A percentile compares a stretch with the other conserved stretches of the same genome.
These are phyloP conservation scores for Halichondria panicea DNA, from an alignment of 37 sponge, comb jelly and placozoan species.

Conservation along the genomic window DNA sequence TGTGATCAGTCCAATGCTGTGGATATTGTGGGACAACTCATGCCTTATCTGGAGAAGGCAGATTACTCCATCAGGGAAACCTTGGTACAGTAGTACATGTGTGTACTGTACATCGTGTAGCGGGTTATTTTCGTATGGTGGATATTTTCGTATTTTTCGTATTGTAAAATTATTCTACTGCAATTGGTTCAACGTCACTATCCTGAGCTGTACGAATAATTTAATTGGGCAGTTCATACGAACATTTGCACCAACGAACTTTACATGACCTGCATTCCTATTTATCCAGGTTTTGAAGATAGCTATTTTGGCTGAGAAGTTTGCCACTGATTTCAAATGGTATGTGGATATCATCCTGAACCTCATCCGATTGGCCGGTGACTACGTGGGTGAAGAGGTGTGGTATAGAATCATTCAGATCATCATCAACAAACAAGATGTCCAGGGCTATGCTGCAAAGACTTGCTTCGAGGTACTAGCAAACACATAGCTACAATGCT, in stretches of 20 bases:
- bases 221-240: too few relatives aligned
- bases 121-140: neutral
- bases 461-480: conserved; percentile 89
- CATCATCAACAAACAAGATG: conserved; percentile 94
- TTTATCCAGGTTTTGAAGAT: conserved; percentile 85
- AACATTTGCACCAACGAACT: too few relatives aligned
- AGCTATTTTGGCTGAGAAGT: conserved; percentile 96
- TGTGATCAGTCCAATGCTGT: conserved; percentile 89
- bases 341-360: conserved; percentile 95
- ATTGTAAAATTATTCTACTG: neutral
- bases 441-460: conserved; percentile 97
- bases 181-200: neutral
- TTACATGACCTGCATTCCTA: neutral
- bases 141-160: neutral
- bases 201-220: too few relatives aligned
- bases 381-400: conserved; percentile 96
- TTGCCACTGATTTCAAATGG: conserved; percentile 89
- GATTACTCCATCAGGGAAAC: conserved; percentile 94
- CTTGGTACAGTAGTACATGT: conserved; percentile 42
- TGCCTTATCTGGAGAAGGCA: conserved; percentile 86
- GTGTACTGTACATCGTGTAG: conserved; percentile 4
- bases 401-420: conserved; percentile 97
- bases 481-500: too few relatives aligned
- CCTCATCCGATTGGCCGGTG: conserved; percentile 91
- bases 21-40: conserved; percentile 82